These are phyloP conservation scores for Trochalopteron elliotii DNA, from an alignment of 2,113 vertebrate genomes.

Conservation along the genomic window DNA sequence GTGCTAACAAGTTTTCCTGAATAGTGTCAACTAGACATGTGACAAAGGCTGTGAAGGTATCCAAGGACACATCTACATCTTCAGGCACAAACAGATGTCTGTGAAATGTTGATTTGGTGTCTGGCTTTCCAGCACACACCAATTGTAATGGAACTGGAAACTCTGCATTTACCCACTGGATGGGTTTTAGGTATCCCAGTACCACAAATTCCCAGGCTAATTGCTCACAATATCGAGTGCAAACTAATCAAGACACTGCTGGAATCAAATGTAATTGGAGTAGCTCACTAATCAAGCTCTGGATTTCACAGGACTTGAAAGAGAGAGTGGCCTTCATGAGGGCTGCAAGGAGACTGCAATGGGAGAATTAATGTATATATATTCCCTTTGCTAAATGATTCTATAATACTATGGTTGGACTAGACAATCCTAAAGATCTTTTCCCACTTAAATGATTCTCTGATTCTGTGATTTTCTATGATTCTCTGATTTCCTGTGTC, in stretches of 20 bases:
- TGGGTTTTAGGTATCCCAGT: neutral
- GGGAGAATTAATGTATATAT: neutral
- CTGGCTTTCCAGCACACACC: neutral
- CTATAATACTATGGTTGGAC: neutral
- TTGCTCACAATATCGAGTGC: neutral
- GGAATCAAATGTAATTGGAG: neutral
- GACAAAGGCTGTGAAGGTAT: neutral
- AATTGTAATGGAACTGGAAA: neutral
- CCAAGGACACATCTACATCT: neutral
- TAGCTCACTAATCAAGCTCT: neutral
- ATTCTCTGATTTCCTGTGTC: neutral
- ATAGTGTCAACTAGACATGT: neutral
- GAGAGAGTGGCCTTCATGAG: neutral
- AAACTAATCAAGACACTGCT: neutral
- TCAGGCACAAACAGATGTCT: neutral
- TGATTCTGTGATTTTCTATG: neutral
- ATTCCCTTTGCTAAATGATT: neutral
- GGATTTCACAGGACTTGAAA: neutral
- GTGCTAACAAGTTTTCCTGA: neutral
- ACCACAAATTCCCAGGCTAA: neutral
- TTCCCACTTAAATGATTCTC: neutral
- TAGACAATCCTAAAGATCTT: neutral
- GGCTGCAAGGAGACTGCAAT: neutral
- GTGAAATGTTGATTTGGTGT: neutral
- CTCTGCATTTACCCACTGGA: neutral